Conservation (phyloP, 2,113 vertebrate genomes). For the Pelvicachromis taeniatus region DNA sequence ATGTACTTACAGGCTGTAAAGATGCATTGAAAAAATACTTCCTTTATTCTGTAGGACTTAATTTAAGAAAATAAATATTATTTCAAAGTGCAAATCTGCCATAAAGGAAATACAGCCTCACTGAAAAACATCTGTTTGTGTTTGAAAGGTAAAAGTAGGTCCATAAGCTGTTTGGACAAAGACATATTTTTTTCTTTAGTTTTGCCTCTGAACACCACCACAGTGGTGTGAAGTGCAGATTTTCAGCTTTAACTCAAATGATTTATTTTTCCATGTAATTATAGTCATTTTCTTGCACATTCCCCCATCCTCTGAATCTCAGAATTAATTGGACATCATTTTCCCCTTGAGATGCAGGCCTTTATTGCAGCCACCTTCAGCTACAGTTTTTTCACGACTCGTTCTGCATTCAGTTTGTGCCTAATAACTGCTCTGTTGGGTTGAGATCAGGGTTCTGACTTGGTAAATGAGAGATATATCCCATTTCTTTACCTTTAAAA, state of each 20-base stretch:
- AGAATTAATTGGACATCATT: neutral
- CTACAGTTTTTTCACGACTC: neutral
- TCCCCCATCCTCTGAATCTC: neutral
- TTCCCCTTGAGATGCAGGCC: accelerated
- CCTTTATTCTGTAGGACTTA: too few species aligned
- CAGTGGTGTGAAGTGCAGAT: neutral
- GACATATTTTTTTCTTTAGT: neutral
- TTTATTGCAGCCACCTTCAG: neutral
- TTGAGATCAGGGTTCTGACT: neutral
- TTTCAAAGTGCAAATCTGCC: neutral
- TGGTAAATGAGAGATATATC: neutral
- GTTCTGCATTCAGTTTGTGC: neutral
- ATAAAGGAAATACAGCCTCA: neutral
- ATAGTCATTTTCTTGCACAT: neutral
- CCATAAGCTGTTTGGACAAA: neutral
- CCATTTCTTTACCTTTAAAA: neutral
- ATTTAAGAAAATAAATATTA: neutral
- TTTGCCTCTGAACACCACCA: too few species aligned
- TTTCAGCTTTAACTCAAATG: neutral
- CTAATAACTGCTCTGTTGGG: neutral
- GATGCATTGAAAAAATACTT: neutral
- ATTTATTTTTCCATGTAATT: neutral
- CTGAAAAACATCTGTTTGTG: neutral
- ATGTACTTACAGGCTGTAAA: neutral
- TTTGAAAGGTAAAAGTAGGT: neutral